Conservation (phyloP, 2,797 vertebrate genomes). For the Botia almorhae region DNA sequence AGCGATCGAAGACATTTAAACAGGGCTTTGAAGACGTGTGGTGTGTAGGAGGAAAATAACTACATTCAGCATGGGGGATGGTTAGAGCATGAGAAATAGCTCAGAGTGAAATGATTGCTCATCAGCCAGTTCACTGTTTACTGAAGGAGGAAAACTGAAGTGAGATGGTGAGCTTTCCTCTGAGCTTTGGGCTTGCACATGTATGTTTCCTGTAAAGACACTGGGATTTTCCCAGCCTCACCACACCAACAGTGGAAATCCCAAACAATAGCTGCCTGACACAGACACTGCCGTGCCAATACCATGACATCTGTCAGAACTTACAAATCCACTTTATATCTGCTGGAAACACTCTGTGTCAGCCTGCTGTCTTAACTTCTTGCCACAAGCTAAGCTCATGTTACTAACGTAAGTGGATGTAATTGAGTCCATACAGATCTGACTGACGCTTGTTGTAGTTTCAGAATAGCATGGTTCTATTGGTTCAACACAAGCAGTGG, state of each 20-base stretch:
- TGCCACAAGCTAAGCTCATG: conserved; percentile 23
- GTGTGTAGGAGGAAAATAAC: conserved; percentile 45
- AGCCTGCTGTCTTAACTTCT: conserved; percentile 26
- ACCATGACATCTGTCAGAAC: conserved; percentile 7
- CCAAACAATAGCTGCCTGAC: conserved; percentile 6
- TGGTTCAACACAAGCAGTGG: conserved; percentile 23
- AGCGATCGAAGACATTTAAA: conserved; percentile 31
- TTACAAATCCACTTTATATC: conserved; percentile 24
- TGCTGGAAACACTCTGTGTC: background rate
- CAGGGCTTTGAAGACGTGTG: conserved; percentile 18
- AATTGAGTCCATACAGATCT: conserved; percentile 9
- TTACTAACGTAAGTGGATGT: conserved; percentile 33
- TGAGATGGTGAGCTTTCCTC: background rate
- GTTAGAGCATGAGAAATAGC: conserved; percentile 43
- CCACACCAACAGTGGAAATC: conserved; percentile 19
- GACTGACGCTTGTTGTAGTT: conserved; percentile 13
- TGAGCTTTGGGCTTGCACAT: conserved; percentile 6
- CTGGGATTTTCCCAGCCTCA: conserved; percentile 23
- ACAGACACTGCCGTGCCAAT: background rate
- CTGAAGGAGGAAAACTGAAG: conserved; percentile 6
- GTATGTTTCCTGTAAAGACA: conserved; percentile 29
- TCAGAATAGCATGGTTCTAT: background rate
- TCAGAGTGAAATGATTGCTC: conserved; percentile 46
- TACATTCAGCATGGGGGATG: conserved; percentile 27
- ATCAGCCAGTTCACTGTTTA: conserved; percentile 32